Percentiles rank a stretch among this genome's conserved stretches.
These are phyloP conservation scores for Polymixis lichenea DNA, from an alignment of 2,888 invertebrate species.

Conservation along the genomic window DNA sequence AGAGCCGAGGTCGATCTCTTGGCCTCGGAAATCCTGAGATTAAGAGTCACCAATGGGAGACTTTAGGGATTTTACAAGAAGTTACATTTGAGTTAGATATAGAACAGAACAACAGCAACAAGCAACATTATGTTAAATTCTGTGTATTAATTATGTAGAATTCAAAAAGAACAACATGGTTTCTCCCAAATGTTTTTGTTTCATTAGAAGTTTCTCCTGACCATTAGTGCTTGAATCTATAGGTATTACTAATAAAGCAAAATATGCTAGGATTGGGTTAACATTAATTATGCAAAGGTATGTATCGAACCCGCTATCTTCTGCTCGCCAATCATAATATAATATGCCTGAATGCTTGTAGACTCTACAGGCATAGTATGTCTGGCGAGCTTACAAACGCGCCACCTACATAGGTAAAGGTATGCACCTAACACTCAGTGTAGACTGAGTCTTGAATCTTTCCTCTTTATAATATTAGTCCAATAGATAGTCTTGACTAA, in stretches of 20 bases:
- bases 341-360: too few relatives aligned
- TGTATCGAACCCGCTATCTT: not conserved
- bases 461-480: too few relatives aligned
- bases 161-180: conserved; percentile 13
- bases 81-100: conserved; percentile 8
- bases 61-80: conserved; percentile 11
- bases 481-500: too few relatives aligned
- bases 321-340: not conserved
- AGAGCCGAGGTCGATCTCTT: conserved; percentile 23
- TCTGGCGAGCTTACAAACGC: not conserved
- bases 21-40: conserved; percentile 34
- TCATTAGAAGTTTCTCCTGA: not conserved
- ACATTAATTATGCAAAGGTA: not conserved
- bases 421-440: too few relatives aligned
- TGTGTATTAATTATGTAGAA: conserved; percentile 16
- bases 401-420: too few relatives aligned
- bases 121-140: not conserved
- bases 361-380: not conserved
- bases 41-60: conserved; percentile 28
- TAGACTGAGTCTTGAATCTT: too few relatives aligned
- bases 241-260: conserved; percentile 2
- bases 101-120: conserved; percentile 20
- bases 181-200: conserved; percentile 8
- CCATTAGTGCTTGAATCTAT: conserved; percentile 8
- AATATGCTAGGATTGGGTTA: not conserved